Conservation (phyloP, 2,797 vertebrate genomes). For the Petrocephalus schoutedeni region DNA sequence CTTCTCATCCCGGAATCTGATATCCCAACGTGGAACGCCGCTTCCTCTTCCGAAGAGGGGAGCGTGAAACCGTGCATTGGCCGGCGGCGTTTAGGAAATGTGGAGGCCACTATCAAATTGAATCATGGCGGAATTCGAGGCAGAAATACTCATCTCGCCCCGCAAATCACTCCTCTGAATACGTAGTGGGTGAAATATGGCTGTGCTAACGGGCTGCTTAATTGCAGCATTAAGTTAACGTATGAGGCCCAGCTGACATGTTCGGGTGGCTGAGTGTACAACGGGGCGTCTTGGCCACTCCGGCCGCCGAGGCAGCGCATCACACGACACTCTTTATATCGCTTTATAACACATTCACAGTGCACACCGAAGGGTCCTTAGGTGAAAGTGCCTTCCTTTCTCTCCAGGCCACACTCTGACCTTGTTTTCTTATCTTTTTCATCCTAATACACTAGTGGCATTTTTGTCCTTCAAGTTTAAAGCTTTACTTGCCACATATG, state of each 20-base stretch:
- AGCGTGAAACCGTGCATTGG: not conserved
- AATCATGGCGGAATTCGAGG: conserved; percentile 44
- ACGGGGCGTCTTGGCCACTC: conserved; percentile 30
- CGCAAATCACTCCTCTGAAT: conserved; percentile 38
- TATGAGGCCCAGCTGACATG: conserved; percentile 44
- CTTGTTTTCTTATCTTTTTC: not conserved
- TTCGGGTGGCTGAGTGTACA: conserved; percentile 40
- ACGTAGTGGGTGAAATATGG: conserved; percentile 32
- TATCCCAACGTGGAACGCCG: not conserved
- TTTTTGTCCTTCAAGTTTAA: not conserved
- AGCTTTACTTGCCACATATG: not conserved
- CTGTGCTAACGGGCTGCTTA: conserved; percentile 44
- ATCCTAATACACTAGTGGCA: not conserved
- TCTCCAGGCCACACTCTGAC: not conserved
- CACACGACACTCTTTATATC: not conserved
- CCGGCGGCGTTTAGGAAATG: conserved; percentile 7
- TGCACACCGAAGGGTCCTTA: not conserved
- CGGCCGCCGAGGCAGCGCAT: conserved; percentile 26
- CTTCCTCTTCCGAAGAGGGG: conserved; percentile 26
- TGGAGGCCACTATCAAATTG: conserved; percentile 31
- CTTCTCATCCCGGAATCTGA: not conserved
- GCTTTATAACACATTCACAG: not conserved
- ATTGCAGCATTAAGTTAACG: conserved; percentile 46
- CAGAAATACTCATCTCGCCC: conserved; percentile 23
- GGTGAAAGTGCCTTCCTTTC: not conserved